Conservation (phyloP, 2,888 invertebrate genomes). For the Steinernema scapterisci region DNA sequence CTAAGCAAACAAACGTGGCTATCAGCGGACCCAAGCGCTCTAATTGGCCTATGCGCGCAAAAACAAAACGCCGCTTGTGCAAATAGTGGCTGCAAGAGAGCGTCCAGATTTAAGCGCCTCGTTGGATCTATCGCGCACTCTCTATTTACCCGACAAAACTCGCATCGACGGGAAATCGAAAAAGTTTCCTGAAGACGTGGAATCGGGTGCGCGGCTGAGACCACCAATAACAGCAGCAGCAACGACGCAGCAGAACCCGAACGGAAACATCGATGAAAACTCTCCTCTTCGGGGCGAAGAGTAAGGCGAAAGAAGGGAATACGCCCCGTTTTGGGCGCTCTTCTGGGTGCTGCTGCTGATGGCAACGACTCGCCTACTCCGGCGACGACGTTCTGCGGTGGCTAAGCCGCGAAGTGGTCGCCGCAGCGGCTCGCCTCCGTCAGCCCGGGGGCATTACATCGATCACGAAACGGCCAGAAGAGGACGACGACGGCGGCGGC, state of each 20-base stretch:
- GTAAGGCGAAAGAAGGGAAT: neutral
- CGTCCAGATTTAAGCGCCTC: too few species aligned
- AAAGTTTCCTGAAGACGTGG: slow-evolving; percentile 18
- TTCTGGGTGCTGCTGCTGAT: neutral
- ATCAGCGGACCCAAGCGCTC: too few species aligned
- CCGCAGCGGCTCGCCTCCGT: neutral
- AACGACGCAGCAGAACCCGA: neutral
- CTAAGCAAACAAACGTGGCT: too few species aligned
- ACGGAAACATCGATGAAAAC: slow-evolving; percentile 8
- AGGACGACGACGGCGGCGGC: neutral
- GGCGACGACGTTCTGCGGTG: neutral
- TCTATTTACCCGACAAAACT: slow-evolving; percentile 9
- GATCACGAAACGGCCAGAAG: slow-evolving; percentile 2
- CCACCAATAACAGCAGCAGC: slow-evolving; percentile 12
- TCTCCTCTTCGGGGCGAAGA: neutral
- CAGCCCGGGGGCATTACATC: slow-evolving; percentile 1
- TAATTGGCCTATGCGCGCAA: too few species aligned
- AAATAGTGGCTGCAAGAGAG: too few species aligned
- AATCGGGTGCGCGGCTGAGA: neutral
- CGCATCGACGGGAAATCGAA: neutral
- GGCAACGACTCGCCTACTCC: neutral
- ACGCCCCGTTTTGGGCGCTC: slow-evolving; percentile 5
- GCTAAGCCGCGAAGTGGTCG: slow-evolving; percentile 9
- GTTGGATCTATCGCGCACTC: neutral
- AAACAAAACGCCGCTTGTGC: too few species aligned